Percentiles rank a stretch among this genome's conserved stretches.
phyloP scores from a whole-genome alignment of 2,113 vertebrate species.

The Hucho hucho region DNA sequence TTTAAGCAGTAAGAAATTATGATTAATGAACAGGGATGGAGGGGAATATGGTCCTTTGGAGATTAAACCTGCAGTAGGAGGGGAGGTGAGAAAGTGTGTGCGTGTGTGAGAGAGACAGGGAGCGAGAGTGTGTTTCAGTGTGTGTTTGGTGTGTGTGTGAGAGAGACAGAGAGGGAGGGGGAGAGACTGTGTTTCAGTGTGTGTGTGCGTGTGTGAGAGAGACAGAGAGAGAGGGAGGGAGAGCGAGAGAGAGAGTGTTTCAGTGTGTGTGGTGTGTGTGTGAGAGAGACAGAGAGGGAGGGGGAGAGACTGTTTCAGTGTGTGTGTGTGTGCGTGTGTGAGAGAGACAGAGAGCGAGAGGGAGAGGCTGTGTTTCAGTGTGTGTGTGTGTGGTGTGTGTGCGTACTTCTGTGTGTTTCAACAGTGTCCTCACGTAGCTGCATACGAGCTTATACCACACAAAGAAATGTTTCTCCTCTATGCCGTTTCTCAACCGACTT shows the following conservation, averaged over 20 bases:
- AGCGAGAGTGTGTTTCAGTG: no score
- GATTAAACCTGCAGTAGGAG: slow-evolving; percentile 32
- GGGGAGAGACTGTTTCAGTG: not conserved
- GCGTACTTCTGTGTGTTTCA: slow-evolving; percentile 5
- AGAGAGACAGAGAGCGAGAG: no score
- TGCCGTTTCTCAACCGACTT: slow-evolving; percentile 18
- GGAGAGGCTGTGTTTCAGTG: not conserved
- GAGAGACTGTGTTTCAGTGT: not conserved
- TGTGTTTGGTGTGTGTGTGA: no score
- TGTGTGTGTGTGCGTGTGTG: not conserved
- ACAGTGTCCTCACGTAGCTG: slow-evolving; percentile 17
- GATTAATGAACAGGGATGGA: slow-evolving; percentile 41
- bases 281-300: not conserved
- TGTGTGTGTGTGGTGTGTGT: not conserved
- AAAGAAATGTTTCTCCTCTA: slow-evolving; percentile 33
- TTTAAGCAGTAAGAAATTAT: slow-evolving; percentile 36
- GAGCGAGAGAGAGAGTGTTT: not conserved
- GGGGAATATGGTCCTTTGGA: slow-evolving; percentile 18
- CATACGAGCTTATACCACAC: slow-evolving; percentile 20
- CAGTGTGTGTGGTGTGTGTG: no score
- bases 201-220: not conserved
- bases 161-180: no score
- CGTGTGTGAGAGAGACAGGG: not conserved
- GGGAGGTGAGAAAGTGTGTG: not conserved
- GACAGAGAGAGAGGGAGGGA: not conserved